Conservation (phyloP, 2,888 invertebrate species). For the Drosophila suboccidentalis region DNA sequence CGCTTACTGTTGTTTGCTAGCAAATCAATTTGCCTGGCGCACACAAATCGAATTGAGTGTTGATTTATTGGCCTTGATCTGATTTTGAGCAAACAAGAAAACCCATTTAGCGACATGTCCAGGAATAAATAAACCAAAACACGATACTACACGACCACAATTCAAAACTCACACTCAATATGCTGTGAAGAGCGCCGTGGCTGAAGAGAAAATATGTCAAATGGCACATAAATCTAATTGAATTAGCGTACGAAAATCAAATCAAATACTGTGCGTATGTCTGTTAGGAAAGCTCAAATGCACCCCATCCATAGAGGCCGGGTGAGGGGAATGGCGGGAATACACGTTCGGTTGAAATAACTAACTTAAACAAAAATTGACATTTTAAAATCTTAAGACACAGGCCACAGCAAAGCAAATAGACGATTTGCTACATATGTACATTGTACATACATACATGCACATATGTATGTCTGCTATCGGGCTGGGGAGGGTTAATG, state of each 20-base stretch:
- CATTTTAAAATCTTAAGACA: constrained; percentile 44
- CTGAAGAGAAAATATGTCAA: constrained; percentile 47
- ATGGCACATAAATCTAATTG: constrained; percentile 77
- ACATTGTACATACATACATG: background rate
- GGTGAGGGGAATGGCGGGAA: background rate
- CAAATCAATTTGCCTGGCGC: constrained; percentile 52
- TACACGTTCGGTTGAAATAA: constrained; percentile 11
- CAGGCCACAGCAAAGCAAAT: background rate
- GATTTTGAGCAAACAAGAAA: constrained; percentile 76
- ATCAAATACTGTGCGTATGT: constrained; percentile 48
- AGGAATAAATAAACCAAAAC: constrained; percentile 66
- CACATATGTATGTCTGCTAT: background rate
- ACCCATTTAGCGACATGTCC: constrained; percentile 73
- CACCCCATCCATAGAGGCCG: constrained; percentile 4
- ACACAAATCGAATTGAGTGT: constrained; percentile 71
- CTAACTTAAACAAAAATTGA: constrained; percentile 44
- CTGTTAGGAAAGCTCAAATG: constrained; percentile 3
- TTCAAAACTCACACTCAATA: background rate
- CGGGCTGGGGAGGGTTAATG: background rate
- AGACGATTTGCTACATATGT: background rate
- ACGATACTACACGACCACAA: constrained; percentile 7
- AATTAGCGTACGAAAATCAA: constrained; percentile 70
- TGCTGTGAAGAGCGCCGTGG: background rate
- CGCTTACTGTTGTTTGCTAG: constrained; percentile 37
- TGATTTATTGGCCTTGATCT: constrained; percentile 77